A percentile compares a stretch with the other conserved stretches of the same genome.
Conservation (phyloP, 2,888 invertebrate genomes). For the Nasonovia ribisnigri region DNA sequence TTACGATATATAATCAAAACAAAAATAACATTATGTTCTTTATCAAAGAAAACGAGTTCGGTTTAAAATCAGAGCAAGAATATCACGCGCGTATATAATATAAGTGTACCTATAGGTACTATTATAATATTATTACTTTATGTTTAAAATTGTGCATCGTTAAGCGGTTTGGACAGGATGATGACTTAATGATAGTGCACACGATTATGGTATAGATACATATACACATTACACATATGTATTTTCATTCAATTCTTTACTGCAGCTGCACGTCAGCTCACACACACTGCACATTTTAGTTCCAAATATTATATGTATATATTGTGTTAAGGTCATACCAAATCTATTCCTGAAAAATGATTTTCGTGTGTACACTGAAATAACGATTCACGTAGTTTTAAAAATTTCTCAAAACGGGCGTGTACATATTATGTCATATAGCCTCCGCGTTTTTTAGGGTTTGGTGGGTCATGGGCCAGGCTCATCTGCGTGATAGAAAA, state of each 20-base stretch:
- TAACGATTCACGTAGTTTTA: background rate
- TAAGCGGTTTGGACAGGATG: background rate
- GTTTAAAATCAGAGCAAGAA: conserved; percentile 7
- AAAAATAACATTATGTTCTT: background rate
- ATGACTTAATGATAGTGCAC: conserved; percentile 28
- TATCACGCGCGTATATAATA: background rate
- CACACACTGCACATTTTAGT: background rate
- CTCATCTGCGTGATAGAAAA: background rate
- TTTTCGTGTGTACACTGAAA: background rate
- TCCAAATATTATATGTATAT: background rate
- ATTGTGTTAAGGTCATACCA: background rate
- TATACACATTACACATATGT: background rate
- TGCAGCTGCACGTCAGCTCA: background rate
- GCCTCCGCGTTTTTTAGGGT: background rate
- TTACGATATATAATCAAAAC: background rate
- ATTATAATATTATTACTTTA: background rate
- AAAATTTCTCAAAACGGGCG: background rate
- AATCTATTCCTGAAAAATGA: background rate
- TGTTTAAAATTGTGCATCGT: background rate
- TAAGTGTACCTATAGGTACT: background rate
- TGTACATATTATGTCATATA: background rate
- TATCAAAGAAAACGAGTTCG: background rate
- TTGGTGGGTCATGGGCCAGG: no score
- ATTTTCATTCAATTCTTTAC: conserved; percentile 8
- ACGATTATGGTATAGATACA: background rate